Conservation (phyloP, 2,797 vertebrate species). For the Steatocranus sp. region DNA sequence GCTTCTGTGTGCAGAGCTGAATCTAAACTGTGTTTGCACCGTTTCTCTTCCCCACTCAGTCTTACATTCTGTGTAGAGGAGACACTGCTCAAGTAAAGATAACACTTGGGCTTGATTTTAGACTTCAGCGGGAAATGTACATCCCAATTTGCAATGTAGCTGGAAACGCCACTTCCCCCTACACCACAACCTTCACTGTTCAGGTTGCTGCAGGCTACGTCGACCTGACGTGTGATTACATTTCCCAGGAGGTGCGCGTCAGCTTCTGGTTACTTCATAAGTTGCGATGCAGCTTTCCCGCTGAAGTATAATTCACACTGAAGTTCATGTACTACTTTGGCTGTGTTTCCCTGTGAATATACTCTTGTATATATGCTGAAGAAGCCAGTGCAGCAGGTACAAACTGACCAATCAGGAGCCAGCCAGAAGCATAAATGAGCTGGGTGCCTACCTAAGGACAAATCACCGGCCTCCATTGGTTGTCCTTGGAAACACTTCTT, state of each 20-base stretch:
- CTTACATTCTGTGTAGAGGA: background rate
- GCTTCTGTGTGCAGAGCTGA: background rate
- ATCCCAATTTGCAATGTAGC: background rate
- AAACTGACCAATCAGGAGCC: background rate
- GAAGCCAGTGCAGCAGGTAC: background rate
- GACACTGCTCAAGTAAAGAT: background rate
- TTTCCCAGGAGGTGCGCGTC: background rate
- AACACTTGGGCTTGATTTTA: background rate
- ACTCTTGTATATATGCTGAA: background rate
- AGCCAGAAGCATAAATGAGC: background rate
- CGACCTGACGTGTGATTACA: background rate
- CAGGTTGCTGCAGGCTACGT: background rate
- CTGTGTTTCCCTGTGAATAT: background rate
- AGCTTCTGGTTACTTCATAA: background rate
- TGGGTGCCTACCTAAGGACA: background rate
- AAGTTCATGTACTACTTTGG: background rate
- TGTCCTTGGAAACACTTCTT: background rate
- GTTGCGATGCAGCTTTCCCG: background rate
- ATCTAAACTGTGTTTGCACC: fast-evolving
- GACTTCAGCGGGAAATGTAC: background rate
- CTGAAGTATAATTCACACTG: background rate
- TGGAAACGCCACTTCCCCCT: background rate
- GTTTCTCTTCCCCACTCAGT: background rate
- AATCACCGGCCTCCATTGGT: background rate
- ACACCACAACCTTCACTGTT: background rate